Percentiles rank a stretch among this genome's conserved stretches.
phyloP scores from a whole-genome alignment of 2,888 invertebrate species.

The Drymonia ruficornis region DNA sequence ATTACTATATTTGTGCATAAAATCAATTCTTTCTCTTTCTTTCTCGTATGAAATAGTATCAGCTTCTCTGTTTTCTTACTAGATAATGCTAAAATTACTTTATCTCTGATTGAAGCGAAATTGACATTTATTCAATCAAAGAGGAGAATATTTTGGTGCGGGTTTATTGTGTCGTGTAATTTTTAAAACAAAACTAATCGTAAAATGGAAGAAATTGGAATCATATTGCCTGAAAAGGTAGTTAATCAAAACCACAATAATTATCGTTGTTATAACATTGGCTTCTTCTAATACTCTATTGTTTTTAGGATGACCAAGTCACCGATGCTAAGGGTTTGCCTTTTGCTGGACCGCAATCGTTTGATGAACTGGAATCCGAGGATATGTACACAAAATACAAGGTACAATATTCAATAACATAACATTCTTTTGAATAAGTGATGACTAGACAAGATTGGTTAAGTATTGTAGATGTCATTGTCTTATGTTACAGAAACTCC shows the following conservation, averaged over 20 bases:
- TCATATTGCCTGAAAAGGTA: slow-evolving; percentile 92
- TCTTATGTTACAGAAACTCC: slow-evolving; percentile 89
- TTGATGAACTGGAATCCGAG: slow-evolving; percentile 94
- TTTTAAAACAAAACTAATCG: slow-evolving; percentile 14
- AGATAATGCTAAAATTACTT: not conserved
- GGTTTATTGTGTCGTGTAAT: not conserved
- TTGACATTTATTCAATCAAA: too few species aligned
- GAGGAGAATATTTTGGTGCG: not conserved
- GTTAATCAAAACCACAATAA: slow-evolving; percentile 22
- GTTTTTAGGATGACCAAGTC: slow-evolving; percentile 86
- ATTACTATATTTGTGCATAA: slow-evolving; percentile 14
- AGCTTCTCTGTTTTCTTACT: not conserved
- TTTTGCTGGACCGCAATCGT: slow-evolving; percentile 88
- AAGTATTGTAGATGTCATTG: not conserved
- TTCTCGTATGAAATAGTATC: not conserved
- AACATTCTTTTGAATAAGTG: slow-evolving; percentile 2
- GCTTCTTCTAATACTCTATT: slow-evolving; percentile 7
- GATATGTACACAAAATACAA: slow-evolving; percentile 98
- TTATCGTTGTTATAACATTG: not conserved
- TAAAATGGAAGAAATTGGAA: slow-evolving; percentile 93
- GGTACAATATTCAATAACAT: slow-evolving; percentile 75
- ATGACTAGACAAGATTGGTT: not conserved
- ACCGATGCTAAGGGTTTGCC: slow-evolving; percentile 87
- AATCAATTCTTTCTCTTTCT: slow-evolving; percentile 12
- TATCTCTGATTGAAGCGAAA: not conserved